Evolutionary conservation across 1,140 invertebrate genomes (phyloP), one percentile per base, ranked within the genome.

Genomic region (Zeugodacus cucurbitae): DNA sequence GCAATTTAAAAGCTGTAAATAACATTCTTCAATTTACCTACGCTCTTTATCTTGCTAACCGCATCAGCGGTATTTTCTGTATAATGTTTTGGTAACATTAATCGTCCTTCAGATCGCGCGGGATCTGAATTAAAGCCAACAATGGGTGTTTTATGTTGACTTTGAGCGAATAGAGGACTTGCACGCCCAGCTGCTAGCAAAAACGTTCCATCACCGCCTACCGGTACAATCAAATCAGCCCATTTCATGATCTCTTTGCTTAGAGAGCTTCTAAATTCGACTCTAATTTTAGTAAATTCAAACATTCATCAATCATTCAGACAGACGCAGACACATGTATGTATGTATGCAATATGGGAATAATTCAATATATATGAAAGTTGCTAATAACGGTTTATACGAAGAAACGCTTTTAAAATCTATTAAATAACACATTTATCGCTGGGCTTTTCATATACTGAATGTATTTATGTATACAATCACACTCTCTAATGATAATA

Each of bases 81-180:
- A 94, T 95, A 95, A 93, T 97, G 95, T 89, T 96, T 96, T 37
- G 98, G 96, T 85, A 99, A 93, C 94, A 99, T 98, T 0, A 99
- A 95, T 91, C 97, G 96, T 0, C 99, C 99, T 92, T 99, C 98
- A 0, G 98, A 99, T 88, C 97, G 96, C 88, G 96, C 95, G 1
- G 99, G 98, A 93, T 99, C 97, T n/a, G 98, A 99, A 94, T 99
- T 99, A 90, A 99, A 97, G 1, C 99, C 99, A 90, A 99, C 96
- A 58, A 99, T 96, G 32, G 98, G 98, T 92, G 97, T 99, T 87
- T 96, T 95, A 89, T 95, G 91, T 90, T 95, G 91, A 87, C 90
- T 93, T 88, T 94, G 94, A 29, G 94, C 92, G 87, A 93, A 93
- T 7, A 93, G 88, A 3, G 92, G 92, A 90, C 92, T 92, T 26